Percentiles rank a stretch among this genome's conserved stretches.
Evolutionary conservation across 2,797 vertebrate species (phyloP).

Genomic region (Rhincodon typus): DNA sequence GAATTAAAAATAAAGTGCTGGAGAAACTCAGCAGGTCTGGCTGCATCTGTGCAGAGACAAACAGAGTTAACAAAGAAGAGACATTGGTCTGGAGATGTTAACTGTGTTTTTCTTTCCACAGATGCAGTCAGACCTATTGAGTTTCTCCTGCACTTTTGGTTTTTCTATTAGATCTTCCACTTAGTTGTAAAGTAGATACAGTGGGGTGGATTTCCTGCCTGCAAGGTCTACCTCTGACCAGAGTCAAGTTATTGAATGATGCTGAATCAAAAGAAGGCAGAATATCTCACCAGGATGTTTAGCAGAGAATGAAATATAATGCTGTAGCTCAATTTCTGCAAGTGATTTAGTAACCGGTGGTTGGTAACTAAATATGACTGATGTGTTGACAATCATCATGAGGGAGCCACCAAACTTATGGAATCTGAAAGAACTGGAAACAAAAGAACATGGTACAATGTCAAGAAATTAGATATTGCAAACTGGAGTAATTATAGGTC

Average conservation of each 20-base stretch:
- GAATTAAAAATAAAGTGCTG: too few relatives aligned
- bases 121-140: too few relatives aligned
- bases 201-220: not conserved
- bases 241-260: not conserved
- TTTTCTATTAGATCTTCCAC: not conserved
- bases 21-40: too few relatives aligned
- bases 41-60: too few relatives aligned
- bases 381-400: not conserved
- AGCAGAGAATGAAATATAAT: not conserved
- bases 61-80: too few relatives aligned
- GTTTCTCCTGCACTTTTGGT: too few relatives aligned
- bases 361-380: not conserved
- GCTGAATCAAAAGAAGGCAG: too few relatives aligned
- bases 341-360: not conserved
- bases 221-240: not conserved
- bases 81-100: too few relatives aligned
- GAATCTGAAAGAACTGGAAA: too few relatives aligned
- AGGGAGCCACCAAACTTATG: not conserved
- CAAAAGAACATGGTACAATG: too few relatives aligned
- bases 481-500: not conserved
- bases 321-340: not conserved
- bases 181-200: not conserved
- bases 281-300: too few relatives aligned
- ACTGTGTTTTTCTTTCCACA: too few relatives aligned
- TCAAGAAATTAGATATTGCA: not conserved